Evolutionary conservation across 2,888 invertebrate species (phyloP), one percentile per base, ranked within the genome.

Genomic region (Resseliella maxima): DNA sequence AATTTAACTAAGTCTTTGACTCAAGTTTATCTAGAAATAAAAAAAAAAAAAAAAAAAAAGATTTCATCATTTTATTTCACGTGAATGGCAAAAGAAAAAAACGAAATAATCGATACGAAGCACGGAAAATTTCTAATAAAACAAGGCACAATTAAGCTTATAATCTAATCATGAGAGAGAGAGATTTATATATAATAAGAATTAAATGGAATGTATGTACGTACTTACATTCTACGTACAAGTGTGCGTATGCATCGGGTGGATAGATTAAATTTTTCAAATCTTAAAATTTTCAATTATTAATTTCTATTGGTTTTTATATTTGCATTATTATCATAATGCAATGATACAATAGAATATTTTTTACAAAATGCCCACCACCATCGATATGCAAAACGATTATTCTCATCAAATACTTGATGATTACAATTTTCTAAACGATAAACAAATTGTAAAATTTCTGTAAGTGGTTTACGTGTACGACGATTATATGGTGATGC

Each of bases 311-410:
- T 35, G 31, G 72, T 72, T 83, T 83, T 83, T 6, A 83, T 83
- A n/a, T 83, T 83, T 41, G 85, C 45, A 81, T 86, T 86, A 27
- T 46, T 46, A 72, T 72, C 86, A 27, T 86, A 86, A 45, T 86
- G 45, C 46, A 94, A 90, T 86, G 95, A 95, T 0, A 94, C 94
- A 87, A 95, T 94, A 86, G 94, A 94, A 91, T 95, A 94, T 89
- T 95, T 95, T 90, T 95, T 95, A 91, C 95, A 95, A 89, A 95
- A 95, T 0, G 95, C 95, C 95, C 95, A 95, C 95, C 95, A 95
- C 95, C 95, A 95, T 21, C 95, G 91, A 89, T 94, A 95, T 0
- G 95, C 95, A 35, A 94, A 93, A n/a, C 94, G 91, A n/a, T 94
- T 94, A 86, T 93, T 92, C 89, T 95, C 95, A 87, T 92, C 90